Conservation (phyloP, 2,797 vertebrate genomes). For the Euphonia xanthogaster region DNA sequence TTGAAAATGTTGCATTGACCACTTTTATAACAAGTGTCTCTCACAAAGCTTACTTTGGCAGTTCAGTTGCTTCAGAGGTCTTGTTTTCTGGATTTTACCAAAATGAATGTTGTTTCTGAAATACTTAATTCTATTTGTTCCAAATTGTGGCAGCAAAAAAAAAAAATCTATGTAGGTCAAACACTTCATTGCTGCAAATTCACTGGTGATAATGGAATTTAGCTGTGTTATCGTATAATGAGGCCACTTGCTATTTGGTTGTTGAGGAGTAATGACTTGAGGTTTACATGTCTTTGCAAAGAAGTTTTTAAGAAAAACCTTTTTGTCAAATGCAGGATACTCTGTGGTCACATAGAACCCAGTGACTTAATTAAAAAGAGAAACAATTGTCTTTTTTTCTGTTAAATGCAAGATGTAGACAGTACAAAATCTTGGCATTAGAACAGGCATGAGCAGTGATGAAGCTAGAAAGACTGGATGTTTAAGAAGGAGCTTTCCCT, state of each 20-base stretch:
- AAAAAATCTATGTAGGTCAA: slow-evolving; percentile 25
- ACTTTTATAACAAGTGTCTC: background rate
- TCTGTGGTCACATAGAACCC: background rate
- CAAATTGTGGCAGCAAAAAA: background rate
- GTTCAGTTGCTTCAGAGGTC: background rate
- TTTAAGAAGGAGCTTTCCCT: background rate
- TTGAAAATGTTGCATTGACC: background rate
- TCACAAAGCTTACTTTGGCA: background rate
- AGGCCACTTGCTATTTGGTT: background rate
- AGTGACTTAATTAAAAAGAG: background rate
- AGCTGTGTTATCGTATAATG: background rate
- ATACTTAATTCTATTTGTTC: background rate
- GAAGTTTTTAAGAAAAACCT: background rate
- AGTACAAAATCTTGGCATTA: background rate
- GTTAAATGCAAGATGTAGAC: background rate
- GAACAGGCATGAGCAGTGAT: background rate
- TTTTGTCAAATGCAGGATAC: background rate
- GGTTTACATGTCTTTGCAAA: background rate
- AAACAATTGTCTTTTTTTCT: background rate
- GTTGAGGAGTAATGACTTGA: background rate
- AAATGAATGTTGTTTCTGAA: background rate
- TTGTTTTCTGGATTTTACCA: background rate
- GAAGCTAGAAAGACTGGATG: background rate
- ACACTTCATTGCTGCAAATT: slow-evolving; percentile 6
- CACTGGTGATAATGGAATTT: background rate